Evolutionary conservation across 2,888 invertebrate genomes (phyloP), one percentile per base, ranked within the genome.

Genomic region (Cerastis rubricosa): DNA sequence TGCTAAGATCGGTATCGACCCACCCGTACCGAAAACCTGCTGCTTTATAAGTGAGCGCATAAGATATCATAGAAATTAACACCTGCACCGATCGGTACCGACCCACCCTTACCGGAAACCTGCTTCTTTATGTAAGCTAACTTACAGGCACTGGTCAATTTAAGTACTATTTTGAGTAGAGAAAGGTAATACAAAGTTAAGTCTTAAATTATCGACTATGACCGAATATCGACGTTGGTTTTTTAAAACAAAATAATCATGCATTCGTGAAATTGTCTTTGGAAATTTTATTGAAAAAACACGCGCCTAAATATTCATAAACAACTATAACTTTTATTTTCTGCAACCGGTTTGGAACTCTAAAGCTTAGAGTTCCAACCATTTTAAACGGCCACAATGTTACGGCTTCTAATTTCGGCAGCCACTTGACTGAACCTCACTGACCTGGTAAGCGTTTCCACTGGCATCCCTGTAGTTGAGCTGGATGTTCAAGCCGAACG

Each of bases 401-500:
- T 51, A 35, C 54, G 17, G n/a, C 29, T 22, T 29, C 9, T 6
- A n/a, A 63, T 40, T 40, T n/a, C 12, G 11, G n/a, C 7, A 43
- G 14, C 3, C 25, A 40, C 11, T 43, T 74, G 59, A 59, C 29
- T 4, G 6, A 43, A 75, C 5, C 45, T 7, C 19, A 67, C 73
- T 76, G 94, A 98, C 98, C 94, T 97, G 97, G 89, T 97, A 97
- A 86, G 94, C 95, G 85, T 97, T 97, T 80, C 97, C 97, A 86
- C 96, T 97, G 81, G 97, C 95, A 94, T 99, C 99, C 91, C 98
- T 98, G 95, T 99, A 99, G 92, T 98, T 98, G 66, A 99, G 97
- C 89, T 99, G 99, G 87, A 99, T 98, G 91, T 99, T 99, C 63
- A 99, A 97, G 49, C 99, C 99, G 91, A 99, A 99, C 0, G 99